phyloP scores from a whole-genome alignment of 2,797 vertebrate genomes.

The Columba guinea region DNA sequence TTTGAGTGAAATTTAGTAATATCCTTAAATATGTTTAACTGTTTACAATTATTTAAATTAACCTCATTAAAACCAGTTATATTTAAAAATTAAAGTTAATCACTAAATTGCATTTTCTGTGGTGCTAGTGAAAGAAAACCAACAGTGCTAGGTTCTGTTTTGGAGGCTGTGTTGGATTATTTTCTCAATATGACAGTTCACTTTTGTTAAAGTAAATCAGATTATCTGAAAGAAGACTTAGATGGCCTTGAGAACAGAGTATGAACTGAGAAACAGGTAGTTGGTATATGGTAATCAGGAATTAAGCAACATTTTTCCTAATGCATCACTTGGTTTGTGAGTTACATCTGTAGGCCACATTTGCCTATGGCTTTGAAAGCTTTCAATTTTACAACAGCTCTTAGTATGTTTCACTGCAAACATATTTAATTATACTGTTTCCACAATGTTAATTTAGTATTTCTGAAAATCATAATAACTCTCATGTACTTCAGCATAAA shows the following conservation, averaged over 20 bases:
- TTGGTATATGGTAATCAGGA: background rate
- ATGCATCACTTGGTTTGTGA: background rate
- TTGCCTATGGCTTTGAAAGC: background rate
- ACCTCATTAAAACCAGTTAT: background rate
- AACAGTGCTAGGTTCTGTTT: background rate
- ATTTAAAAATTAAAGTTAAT: background rate
- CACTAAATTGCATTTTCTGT: background rate
- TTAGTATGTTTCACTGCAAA: background rate
- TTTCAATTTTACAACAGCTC: background rate
- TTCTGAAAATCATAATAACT: background rate
- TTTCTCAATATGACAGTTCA: background rate
- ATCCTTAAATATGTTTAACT: background rate
- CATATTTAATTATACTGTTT: background rate
- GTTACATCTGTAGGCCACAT: background rate
- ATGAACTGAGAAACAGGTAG: background rate
- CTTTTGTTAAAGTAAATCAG: background rate
- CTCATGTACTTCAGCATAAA: background rate
- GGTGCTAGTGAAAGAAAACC: background rate
- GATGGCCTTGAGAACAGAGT: background rate
- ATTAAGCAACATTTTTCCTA: background rate
- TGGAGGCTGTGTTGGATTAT: background rate
- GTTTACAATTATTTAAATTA: background rate
- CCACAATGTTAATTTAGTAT: background rate
- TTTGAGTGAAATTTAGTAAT: background rate
- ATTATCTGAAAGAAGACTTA: background rate